phyloP scores from a whole-genome alignment of 2,113 vertebrate species.

The Zapus hudsonius region DNA sequence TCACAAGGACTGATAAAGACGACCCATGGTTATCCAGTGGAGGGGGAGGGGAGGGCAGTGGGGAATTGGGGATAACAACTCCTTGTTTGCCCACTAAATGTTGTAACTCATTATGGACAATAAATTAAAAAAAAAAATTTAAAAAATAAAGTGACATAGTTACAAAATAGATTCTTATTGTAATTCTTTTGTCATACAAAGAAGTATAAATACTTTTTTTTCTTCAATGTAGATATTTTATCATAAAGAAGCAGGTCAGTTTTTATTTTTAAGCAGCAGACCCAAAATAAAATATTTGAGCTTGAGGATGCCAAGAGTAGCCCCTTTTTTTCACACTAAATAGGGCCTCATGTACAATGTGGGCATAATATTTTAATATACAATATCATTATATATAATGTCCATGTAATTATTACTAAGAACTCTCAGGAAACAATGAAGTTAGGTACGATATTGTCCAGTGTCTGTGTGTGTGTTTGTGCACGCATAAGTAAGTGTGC shows the following conservation, averaged over 20 bases:
- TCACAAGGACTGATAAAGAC: too few relatives aligned
- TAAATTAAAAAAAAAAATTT: too few relatives aligned
- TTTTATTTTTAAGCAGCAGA: background rate
- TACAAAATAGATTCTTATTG: background rate
- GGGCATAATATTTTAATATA: background rate
- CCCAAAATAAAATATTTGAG: background rate
- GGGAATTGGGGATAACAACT: too few relatives aligned
- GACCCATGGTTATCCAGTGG: too few relatives aligned
- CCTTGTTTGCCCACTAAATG: too few relatives aligned
- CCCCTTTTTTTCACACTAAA: background rate
- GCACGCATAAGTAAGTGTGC: too few relatives aligned
- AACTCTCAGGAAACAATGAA: background rate
- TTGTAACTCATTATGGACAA: too few relatives aligned
- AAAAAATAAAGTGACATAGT: background rate
- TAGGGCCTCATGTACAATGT: background rate
- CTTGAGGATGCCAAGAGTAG: background rate
- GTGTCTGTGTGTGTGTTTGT: background rate
- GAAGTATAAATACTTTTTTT: background rate
- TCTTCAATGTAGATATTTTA: conserved; percentile 24
- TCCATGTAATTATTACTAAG: background rate
- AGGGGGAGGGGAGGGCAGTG: too few relatives aligned
- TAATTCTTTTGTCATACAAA: background rate
- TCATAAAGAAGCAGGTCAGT: background rate
- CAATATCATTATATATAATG: background rate
- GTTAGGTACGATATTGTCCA: background rate